Evolutionary conservation across 2,797 vertebrate genomes (phyloP), one percentile per base, ranked within the genome.

Genomic region (Hippoglossus hippoglossus): DNA sequence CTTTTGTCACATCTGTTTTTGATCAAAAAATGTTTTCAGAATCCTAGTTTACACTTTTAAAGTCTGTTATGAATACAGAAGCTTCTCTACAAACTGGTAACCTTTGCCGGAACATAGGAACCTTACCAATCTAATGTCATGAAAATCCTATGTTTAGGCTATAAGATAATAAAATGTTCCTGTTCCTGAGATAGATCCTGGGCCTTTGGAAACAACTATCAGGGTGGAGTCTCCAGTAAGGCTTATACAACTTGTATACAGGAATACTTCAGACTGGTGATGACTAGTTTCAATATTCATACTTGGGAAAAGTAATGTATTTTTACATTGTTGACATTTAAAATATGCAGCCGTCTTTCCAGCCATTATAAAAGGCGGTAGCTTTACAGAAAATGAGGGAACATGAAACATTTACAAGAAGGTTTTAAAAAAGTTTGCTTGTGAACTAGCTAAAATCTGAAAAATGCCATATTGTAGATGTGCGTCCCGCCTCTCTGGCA

Each of bases 401-500:
- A 21, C 10, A 6, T 24, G 22, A 34, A 46, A 56, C 39, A 25
- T 22, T 6, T 24, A 21, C 21, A 25, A 6, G 28, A 21, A 58
- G 39, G 36, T 1, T 34, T 44, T 6, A 4, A 8, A 16, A 46
- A 46, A 18, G 5, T 46, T 16, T 46, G 4, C 44, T 46, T 19
- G 15, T 46, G 44, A 19, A 19, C 4, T 16, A 15, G 16, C 54
- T 60, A 13, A 72, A 67, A 36, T 28, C 21, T 6, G 31, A 56
- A 58, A 65, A 24, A 11, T 2, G 12, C 56, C 31, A 21, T 2
- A 6, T 31, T 53, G 13, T 36, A 22, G 34, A 28, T 28, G 10
- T 47, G 8, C n/a, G 26, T 70, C 66, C 47, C 22, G 24, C 19
- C 57, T 44, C 16, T 60, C 36, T 61, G 64, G 16, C 59, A 2